These are phyloP conservation scores for Pangasianodon hypophthalmus DNA, from an alignment of 2,113 vertebrate species.

Conservation along the genomic window DNA sequence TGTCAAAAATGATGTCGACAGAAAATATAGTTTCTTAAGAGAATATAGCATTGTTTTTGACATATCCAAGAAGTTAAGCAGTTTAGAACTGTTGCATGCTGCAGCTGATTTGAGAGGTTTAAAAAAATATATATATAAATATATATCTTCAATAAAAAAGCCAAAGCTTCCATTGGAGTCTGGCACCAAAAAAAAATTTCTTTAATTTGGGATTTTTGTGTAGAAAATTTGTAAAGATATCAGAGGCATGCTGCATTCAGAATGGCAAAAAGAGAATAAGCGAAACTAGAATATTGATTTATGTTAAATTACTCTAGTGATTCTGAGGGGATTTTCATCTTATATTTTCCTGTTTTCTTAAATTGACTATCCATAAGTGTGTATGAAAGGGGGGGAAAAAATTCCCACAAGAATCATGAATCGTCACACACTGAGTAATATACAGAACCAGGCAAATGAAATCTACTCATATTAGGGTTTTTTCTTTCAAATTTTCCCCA, in stretches of 20 bases:
- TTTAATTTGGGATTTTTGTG: background rate
- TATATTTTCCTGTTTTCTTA: background rate
- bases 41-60: background rate
- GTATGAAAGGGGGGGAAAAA: background rate
- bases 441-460: background rate
- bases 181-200: background rate
- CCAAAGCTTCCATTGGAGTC: background rate
- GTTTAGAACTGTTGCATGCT: background rate
- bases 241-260: background rate
- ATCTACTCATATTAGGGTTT: background rate
- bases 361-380: background rate
- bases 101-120: background rate
- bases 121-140: background rate
- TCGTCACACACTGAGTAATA: background rate
- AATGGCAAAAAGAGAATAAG: background rate
- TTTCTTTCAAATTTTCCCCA: background rate
- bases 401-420: background rate
- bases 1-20: background rate
- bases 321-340: background rate
- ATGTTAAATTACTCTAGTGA: background rate
- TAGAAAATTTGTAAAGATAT: background rate
- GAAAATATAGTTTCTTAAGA: background rate
- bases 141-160: background rate
- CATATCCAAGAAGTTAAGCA: background rate
- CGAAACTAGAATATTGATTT: background rate